Percentiles rank a stretch among this genome's conserved stretches.
These are phyloP conservation scores for Pachymerium ferrugineum DNA, from an alignment of 2,888 invertebrate species.

Conservation along the genomic window DNA sequence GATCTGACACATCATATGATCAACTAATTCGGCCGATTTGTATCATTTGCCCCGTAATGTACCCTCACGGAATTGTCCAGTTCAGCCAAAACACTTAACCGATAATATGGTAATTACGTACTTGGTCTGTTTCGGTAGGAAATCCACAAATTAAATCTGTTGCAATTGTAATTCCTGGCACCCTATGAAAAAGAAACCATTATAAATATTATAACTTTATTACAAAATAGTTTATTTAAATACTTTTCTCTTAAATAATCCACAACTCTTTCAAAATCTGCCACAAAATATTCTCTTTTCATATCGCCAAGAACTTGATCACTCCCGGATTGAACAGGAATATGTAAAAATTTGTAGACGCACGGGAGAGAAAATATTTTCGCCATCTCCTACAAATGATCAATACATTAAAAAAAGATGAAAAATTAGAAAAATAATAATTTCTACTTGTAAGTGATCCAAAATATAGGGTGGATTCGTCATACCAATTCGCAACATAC, in stretches of 20 bases:
- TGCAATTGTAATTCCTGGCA: conserved; percentile 85
- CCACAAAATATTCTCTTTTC: conserved; percentile 89
- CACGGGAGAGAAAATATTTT: conserved; percentile 77
- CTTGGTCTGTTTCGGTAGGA: conserved; percentile 81
- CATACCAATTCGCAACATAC: conserved; percentile 87
- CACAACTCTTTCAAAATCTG: conserved; percentile 84
- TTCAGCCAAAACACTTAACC: too few species aligned
- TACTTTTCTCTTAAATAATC: conserved; percentile 69
- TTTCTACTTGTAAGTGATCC: conserved; percentile 64
- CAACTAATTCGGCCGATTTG: too few species aligned
- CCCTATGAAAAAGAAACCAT: conserved; percentile 53
- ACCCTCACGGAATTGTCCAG: too few species aligned
- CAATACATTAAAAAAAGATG: not conserved
- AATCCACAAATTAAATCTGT: conserved; percentile 99
- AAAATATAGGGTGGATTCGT: conserved; percentile 98
- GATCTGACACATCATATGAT: not conserved
- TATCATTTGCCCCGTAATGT: too few species aligned
- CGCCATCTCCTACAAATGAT: conserved; percentile 62
- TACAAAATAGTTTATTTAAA: conserved; percentile 34
- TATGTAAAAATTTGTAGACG: conserved; percentile 92
- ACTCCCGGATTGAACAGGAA: conserved; percentile 97
- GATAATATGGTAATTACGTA: conserved; percentile 35
- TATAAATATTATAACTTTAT: not conserved
- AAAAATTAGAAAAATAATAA: not conserved
- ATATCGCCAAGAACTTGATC: conserved; percentile 89